Base-by-base conservation (phyloP, 1,140 invertebrate genomes). In the Trigoniulus corallinus region DNA sequence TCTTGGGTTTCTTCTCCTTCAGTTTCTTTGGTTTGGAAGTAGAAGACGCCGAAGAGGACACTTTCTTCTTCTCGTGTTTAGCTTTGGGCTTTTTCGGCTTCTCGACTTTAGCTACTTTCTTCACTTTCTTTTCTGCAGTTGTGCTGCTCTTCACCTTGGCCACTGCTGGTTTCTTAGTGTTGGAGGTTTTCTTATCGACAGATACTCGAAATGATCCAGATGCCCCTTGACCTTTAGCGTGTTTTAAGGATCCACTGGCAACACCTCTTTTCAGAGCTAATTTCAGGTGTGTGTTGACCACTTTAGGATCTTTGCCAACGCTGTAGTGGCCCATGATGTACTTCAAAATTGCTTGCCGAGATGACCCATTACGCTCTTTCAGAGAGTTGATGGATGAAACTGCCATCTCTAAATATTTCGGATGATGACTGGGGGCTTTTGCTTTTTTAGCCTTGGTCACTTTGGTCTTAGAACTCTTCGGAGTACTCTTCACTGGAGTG, bases 341-440 rank as follows among this genome's bases (percentile, higher is more conserved):
- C 37, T 60, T 60, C 21, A 47, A 27, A 40, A 60, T 58, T 18
- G 56, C 56, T 40, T 56, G 56, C 10, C 58, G 45, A 13, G 58
- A 60, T 3, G 58, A 57, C 18, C 58, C 58, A 13, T 46, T 54
- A 12, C 58, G 44, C 24, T 60, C 58, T 39, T 60, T 56, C 23
- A 61, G 48, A 15, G 50, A 48, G 4, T 47, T 53, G 53, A 62
- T 56, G 34, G 60, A 61, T 12, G 51, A 46, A 21, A 51, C 46
- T 1, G 56, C 54, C 60, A 62, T 62, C 15, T 58, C 56, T 3
- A 52, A 15, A 27, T 59, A 57, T 44, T 58, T 57, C 3, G 61
- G 59, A 41, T 62, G 61, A 29, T 29, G 52, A 25, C 60, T 37
- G 34, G 48, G 48, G n/a, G 34, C 24, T 23, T 50, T 50, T 34